These are phyloP conservation scores for Morbakka virulenta DNA, from an alignment of 30 jellyfish, hydroid and myxozoan species.

Conservation along the genomic window DNA sequence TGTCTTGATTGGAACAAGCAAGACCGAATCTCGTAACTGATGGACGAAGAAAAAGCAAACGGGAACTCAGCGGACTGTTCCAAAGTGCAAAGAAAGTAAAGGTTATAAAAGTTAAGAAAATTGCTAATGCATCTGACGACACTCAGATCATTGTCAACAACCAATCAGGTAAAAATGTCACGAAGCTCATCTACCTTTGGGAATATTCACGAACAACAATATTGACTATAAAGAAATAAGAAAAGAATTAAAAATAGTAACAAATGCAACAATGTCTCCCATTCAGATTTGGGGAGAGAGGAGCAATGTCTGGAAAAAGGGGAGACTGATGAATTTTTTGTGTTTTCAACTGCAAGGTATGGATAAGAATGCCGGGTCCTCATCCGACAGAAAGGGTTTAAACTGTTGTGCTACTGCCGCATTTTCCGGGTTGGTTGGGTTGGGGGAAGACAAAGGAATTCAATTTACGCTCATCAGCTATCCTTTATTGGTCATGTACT, in stretches of 20 bases:
- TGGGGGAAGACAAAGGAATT: not conserved
- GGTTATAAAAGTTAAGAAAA: no score
- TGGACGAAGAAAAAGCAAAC: no score
- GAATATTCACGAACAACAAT: slow-evolving; percentile 25
- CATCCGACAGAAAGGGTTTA: not conserved
- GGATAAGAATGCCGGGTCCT: slow-evolving; percentile 3
- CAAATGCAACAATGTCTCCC: slow-evolving; percentile 3
- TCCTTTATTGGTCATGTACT: no score
- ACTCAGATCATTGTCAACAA: no score
- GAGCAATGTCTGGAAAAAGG: not conserved
- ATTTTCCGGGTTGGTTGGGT: not conserved
- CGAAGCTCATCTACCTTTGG: slow-evolving; percentile 1
- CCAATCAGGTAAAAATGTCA: not conserved
- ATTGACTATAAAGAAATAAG: slow-evolving; percentile 27
- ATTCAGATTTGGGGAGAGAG: slow-evolving; percentile 8
- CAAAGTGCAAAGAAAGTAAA: no score
- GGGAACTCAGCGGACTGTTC: no score
- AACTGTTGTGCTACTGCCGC: slow-evolving; percentile 14
- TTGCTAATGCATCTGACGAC: no score
- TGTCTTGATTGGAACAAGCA: no score
- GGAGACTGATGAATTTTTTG: not conserved
- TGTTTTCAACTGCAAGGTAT: not conserved
- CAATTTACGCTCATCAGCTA: no score
- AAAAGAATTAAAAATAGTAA: not conserved
- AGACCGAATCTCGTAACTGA: no score